A percentile compares a stretch with the other conserved stretches of the same genome.
Evolutionary conservation across 30 jellyfish, hydroid and myxozoan genomes (phyloP).

Genomic region (Hydra vulgaris): DNA sequence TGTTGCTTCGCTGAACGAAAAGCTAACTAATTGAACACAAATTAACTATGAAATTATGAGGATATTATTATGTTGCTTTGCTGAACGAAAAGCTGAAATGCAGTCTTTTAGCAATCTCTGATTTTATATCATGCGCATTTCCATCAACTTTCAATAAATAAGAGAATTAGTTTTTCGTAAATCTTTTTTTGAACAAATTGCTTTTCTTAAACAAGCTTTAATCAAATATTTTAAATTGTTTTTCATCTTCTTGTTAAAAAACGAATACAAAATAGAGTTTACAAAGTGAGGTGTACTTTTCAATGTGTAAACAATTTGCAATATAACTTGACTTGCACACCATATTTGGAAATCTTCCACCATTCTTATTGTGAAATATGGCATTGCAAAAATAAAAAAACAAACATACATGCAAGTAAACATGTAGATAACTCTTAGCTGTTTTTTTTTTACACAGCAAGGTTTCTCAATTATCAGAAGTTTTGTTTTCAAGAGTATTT

Average conservation of each 20-base stretch:
- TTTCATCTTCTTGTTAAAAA: background rate
- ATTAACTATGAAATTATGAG: too few species aligned
- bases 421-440: constrained; percentile 9
- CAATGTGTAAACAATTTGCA: constrained; percentile 8
- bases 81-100: too few species aligned
- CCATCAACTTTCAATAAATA: too few species aligned
- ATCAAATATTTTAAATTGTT: background rate
- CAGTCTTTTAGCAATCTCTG: too few species aligned
- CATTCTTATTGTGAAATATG: constrained; percentile 10
- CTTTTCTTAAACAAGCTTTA: too few species aligned
- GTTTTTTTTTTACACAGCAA: background rate
- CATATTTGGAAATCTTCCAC: background rate
- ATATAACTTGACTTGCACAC: background rate
- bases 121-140: too few species aligned
- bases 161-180: background rate
- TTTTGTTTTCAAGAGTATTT: constrained; percentile 8
- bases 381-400: constrained; percentile 10
- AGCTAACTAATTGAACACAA: too few species aligned
- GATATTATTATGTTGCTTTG: too few species aligned
- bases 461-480: background rate
- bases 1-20: too few species aligned
- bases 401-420: constrained; percentile 16
- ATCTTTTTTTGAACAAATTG: background rate
- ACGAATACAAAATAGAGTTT: constrained; percentile 7
- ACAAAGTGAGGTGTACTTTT: background rate